phyloP scores from a whole-genome alignment of 2,888 invertebrate species.

The Blomia tropicalis region DNA sequence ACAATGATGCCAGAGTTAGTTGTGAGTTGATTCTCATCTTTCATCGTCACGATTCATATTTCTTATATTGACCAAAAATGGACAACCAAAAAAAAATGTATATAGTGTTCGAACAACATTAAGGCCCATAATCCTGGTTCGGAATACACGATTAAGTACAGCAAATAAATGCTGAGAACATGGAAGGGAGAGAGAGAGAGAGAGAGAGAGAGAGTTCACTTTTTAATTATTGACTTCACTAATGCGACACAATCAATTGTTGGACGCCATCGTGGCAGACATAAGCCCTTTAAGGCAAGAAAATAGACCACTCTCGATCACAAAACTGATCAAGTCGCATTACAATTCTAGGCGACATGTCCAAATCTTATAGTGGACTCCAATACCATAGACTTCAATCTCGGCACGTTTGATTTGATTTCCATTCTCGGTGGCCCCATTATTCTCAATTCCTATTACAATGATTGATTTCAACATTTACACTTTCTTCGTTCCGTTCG shows the following conservation, averaged over 20 bases:
- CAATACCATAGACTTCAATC: not conserved
- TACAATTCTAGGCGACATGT: slow-evolving; percentile 2
- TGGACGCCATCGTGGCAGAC: not conserved
- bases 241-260: slow-evolving; percentile 7
- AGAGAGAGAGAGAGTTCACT: not conserved
- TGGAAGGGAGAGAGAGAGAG: not conserved
- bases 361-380: not conserved
- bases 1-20: no score
- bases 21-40: no score
- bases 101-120: no score
- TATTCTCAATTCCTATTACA: not conserved
- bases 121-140: no score
- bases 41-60: no score
- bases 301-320: not conserved
- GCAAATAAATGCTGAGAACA: no score
- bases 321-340: slow-evolving; percentile 1
- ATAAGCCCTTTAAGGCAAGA: slow-evolving; percentile 7
- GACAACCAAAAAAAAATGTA: no score
- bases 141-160: no score
- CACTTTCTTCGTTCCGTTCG: not conserved
- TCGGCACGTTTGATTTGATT: not conserved
- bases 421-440: not conserved
- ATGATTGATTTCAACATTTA: slow-evolving; percentile 12
- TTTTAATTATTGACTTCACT: slow-evolving; percentile 9
- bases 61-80: not conserved